Evolutionary conservation across 2,888 invertebrate species (phyloP).

Genomic region (Pammene fasciana): DNA sequence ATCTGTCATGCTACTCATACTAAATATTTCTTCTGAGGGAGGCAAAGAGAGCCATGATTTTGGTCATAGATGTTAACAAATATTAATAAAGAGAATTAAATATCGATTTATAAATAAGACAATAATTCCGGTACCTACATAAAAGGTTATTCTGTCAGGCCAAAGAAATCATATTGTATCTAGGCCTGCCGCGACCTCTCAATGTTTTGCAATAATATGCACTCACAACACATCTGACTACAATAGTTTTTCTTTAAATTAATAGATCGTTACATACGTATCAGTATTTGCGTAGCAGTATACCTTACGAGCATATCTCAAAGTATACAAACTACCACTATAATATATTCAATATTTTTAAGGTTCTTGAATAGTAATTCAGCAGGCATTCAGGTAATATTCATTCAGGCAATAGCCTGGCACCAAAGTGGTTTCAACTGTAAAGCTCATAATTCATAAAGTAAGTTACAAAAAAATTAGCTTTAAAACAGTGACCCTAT

Average conservation of each 20-base stretch:
- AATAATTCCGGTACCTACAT: conserved; percentile 52
- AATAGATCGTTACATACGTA: not conserved
- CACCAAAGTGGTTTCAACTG: no score
- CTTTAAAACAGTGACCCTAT: not conserved
- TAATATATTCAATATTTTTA: not conserved
- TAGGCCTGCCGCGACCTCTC: not conserved
- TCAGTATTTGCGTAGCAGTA: conserved; percentile 7
- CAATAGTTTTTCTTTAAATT: not conserved
- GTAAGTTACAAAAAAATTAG: not conserved
- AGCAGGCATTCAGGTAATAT: no score
- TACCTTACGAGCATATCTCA: not conserved
- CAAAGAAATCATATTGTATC: conserved; percentile 1
- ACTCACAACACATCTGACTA: not conserved
- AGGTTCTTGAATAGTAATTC: not conserved
- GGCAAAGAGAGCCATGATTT: conserved; percentile 2
- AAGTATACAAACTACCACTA: conserved; percentile 3
- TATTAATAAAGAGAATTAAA: no score
- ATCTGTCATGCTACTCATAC: not conserved
- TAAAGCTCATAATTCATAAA: not conserved
- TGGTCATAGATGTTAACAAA: not conserved
- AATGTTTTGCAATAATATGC: not conserved
- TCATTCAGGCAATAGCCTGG: no score
- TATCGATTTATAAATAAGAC: conserved; percentile 49
- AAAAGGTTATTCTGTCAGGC: conserved; percentile 41
- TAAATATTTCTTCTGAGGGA: not conserved